Percentiles rank a stretch among this genome's conserved stretches.
Evolutionary conservation across 2,888 invertebrate genomes (phyloP).

Genomic region (Cephalotes varians): DNA sequence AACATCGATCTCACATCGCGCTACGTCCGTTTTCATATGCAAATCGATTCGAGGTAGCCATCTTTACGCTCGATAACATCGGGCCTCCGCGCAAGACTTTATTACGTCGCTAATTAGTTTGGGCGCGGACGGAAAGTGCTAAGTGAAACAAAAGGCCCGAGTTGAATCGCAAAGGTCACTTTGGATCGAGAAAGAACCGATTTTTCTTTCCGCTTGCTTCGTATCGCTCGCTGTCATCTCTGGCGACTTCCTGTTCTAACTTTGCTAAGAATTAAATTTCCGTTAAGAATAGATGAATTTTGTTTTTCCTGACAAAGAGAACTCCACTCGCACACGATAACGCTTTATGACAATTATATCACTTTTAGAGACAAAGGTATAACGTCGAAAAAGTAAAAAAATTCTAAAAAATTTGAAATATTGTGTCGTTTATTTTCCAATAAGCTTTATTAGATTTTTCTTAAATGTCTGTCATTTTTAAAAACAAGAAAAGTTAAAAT

Average conservation of each 20-base stretch:
- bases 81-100: slow-evolving; percentile 56
- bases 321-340: neutral
- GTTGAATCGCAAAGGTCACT: slow-evolving; percentile 62
- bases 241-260: slow-evolving; percentile 35
- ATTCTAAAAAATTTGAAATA: neutral
- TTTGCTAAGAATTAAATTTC: slow-evolving; percentile 20
- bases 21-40: slow-evolving; percentile 50
- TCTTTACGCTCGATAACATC: slow-evolving; percentile 55
- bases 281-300: slow-evolving; percentile 24
- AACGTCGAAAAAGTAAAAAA: neutral
- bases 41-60: slow-evolving; percentile 56
- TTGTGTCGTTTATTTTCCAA: neutral
- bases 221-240: slow-evolving; percentile 41
- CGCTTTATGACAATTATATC: neutral
- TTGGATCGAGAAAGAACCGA: slow-evolving; percentile 60
- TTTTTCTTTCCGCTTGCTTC: slow-evolving; percentile 40
- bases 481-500: neutral
- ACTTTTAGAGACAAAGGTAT: neutral
- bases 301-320: neutral
- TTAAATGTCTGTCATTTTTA: neutral
- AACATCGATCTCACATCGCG: slow-evolving; percentile 35
- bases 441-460: neutral
- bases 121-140: slow-evolving; percentile 80
- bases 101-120: slow-evolving; percentile 83
- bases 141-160: slow-evolving; percentile 78